Evolutionary conservation across 2,797 vertebrate genomes (phyloP).

Genomic region (Babyrousa celebensis): DNA sequence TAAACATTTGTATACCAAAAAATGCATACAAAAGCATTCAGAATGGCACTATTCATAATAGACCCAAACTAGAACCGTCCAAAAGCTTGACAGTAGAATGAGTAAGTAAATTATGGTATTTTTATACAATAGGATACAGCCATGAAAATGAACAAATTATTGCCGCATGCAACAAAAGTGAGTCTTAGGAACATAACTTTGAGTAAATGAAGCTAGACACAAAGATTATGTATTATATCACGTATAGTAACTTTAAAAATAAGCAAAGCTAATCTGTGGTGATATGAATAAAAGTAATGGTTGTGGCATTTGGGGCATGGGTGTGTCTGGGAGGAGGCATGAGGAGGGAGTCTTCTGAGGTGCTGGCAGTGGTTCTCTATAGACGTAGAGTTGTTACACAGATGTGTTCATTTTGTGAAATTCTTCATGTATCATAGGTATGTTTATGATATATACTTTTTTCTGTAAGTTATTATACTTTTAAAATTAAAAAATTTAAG

Average conservation of each 20-base stretch:
- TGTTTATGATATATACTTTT: constrained; percentile 45
- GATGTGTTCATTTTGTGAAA: constrained; percentile 58
- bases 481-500: neutral
- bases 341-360: neutral
- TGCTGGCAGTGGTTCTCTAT: neutral
- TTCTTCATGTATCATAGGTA: neutral
- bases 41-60: constrained; percentile 19
- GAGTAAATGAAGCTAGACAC: constrained; percentile 39
- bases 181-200: constrained; percentile 14
- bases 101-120: constrained; percentile 51
- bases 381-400: constrained; percentile 5
- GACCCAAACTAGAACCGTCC: neutral
- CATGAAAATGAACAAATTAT: constrained; percentile 46
- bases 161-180: neutral
- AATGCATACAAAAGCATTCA: constrained; percentile 10
- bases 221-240: neutral
- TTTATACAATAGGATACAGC: neutral
- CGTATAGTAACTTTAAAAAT: constrained; percentile 44
- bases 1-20: constrained; percentile 47
- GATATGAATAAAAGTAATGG: constrained; percentile 19
- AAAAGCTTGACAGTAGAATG: constrained; percentile 30
- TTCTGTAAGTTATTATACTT: constrained; percentile 32
- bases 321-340: neutral
- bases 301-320: neutral
- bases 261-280: constrained; percentile 42